phyloP scores from a whole-genome alignment of 2,113 vertebrate genomes.

The Heterotis niloticus region DNA sequence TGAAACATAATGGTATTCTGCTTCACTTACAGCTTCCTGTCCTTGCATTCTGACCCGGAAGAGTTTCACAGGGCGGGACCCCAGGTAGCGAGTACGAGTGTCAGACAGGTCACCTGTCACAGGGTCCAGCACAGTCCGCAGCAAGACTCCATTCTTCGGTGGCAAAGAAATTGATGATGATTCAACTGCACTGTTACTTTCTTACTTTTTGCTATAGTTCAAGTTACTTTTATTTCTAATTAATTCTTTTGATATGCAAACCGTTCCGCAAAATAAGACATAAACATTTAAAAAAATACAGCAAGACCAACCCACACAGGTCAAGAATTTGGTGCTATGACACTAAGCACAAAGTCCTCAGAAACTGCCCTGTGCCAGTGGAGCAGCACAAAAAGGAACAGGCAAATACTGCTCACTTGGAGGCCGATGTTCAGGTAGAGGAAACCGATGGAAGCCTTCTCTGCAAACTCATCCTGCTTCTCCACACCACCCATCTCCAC shows the following conservation, averaged over 20 bases:
- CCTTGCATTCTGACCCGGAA: slow-evolving; percentile 97
- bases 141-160: slow-evolving; percentile 84
- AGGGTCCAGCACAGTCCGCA: slow-evolving; percentile 90
- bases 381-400: too few relatives aligned
- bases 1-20: too few relatives aligned
- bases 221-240: too few relatives aligned
- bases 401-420: slow-evolving; percentile 70
- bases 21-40: slow-evolving; percentile 90
- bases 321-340: background rate
- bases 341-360: background rate
- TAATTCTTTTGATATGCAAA: too few relatives aligned
- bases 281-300: background rate
- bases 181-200: too few relatives aligned
- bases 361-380: too few relatives aligned
- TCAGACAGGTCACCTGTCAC: slow-evolving; percentile 94
- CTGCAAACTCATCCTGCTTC: slow-evolving; percentile 93
- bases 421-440: slow-evolving; percentile 95
- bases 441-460: slow-evolving; percentile 91
- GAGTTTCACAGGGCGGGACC: slow-evolving; percentile 92
- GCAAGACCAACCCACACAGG: background rate
- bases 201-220: too few relatives aligned
- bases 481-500: slow-evolving; percentile 98
- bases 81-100: slow-evolving; percentile 90
- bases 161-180: background rate
- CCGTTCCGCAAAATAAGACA: too few relatives aligned